These are phyloP conservation scores for Syngnathus acus DNA, from an alignment of 2,797 vertebrate species.

Conservation along the genomic window DNA sequence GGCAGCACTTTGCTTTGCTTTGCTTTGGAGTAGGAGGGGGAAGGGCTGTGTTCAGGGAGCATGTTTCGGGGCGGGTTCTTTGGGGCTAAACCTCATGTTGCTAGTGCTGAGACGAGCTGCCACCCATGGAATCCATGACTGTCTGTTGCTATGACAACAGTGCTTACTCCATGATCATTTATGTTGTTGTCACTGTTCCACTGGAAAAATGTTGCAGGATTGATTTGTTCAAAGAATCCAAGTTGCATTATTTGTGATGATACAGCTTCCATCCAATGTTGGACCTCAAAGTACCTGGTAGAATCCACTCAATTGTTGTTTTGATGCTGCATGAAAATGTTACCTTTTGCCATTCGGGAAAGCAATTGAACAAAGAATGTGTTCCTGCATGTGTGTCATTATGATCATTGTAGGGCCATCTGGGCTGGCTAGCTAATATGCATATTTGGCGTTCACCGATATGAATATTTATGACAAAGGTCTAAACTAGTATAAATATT, in stretches of 20 bases:
- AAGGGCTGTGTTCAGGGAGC: slow-evolving; percentile 6
- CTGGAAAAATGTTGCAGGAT: neutral
- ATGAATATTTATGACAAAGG: slow-evolving; percentile 57
- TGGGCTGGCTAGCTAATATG: slow-evolving; percentile 51
- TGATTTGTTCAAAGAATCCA: neutral
- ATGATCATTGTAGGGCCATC: slow-evolving; percentile 59
- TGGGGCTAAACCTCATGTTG: neutral
- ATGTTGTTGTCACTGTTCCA: neutral
- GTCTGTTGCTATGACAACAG: neutral
- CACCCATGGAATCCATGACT: neutral
- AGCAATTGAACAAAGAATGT: neutral
- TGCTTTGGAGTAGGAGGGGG: neutral
- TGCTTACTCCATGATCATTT: neutral
- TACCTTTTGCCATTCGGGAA: slow-evolving; percentile 8
- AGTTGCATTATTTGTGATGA: neutral
- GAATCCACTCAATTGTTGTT: neutral
- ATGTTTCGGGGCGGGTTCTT: neutral
- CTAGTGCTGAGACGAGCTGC: neutral
- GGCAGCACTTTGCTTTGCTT: slow-evolving; percentile 13
- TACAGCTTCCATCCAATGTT: too few relatives aligned
- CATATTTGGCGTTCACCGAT: slow-evolving; percentile 53
- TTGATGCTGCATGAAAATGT: neutral
- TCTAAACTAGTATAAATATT: slow-evolving; percentile 58
- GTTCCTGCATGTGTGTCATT: slow-evolving; percentile 19
- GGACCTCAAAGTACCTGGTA: too few relatives aligned